A percentile compares a stretch with the other conserved stretches of the same genome.
Evolutionary conservation across 2,113 vertebrate species (phyloP).

Genomic region (Chaetura pelagica): DNA sequence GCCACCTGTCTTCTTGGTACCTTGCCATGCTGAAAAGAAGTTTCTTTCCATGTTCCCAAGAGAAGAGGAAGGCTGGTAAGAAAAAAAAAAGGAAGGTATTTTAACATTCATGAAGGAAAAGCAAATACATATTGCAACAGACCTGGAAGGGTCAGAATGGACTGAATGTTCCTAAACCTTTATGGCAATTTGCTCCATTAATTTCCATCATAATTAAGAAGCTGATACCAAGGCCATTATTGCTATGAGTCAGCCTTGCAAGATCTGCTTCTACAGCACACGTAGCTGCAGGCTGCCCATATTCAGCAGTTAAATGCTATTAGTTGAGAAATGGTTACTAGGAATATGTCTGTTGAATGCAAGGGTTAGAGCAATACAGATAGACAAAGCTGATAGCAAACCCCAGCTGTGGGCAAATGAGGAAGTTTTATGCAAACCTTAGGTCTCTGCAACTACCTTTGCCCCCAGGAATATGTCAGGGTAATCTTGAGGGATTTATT

Average conservation of each 20-base stretch:
- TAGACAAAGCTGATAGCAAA: constrained; percentile 39
- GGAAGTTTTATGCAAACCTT: constrained; percentile 10
- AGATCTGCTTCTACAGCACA: constrained; percentile 39
- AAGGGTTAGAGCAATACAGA: constrained; percentile 29
- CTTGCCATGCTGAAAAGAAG: constrained; percentile 50
- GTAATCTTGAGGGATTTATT: neutral
- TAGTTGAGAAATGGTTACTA: constrained; percentile 40
- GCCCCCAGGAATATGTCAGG: neutral
- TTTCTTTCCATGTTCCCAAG: constrained; percentile 7
- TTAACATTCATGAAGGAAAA: constrained; percentile 59
- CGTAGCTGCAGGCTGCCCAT: constrained; percentile 31
- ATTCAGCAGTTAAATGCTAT: constrained; percentile 43
- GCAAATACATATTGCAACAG: constrained; percentile 56
- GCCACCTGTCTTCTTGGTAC: constrained; percentile 67
- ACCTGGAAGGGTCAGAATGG: constrained; percentile 49
- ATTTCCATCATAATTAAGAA: constrained; percentile 65
- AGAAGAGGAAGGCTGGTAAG: neutral
- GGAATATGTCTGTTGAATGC: constrained; percentile 17
- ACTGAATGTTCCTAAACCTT: constrained; percentile 71
- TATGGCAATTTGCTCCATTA: constrained; percentile 65
- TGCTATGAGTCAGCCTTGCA: constrained; percentile 52
- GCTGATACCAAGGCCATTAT: constrained; percentile 16
- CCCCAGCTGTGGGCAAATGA: constrained; percentile 30
- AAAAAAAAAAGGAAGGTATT: neutral
- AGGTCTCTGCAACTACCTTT: constrained; percentile 19